These are phyloP conservation scores for Cheilosia scutellata DNA, from an alignment of 2,888 invertebrate genomes.

Conservation along the genomic window DNA sequence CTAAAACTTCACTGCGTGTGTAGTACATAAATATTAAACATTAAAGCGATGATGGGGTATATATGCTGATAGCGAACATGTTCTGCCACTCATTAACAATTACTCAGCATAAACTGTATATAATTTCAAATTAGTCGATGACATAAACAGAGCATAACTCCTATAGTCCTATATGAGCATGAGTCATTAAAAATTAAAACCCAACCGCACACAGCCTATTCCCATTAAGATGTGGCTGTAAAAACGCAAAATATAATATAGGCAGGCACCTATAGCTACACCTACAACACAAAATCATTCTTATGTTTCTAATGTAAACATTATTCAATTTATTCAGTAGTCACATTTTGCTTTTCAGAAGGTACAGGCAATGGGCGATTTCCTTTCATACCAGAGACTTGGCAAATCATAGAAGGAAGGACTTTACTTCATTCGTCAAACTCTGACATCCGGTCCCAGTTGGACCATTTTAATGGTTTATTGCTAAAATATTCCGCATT, in stretches of 20 bases:
- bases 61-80: neutral
- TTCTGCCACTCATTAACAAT: constrained; percentile 16
- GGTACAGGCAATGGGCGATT: neutral
- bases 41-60: neutral
- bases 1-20: no score
- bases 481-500: constrained; percentile 44
- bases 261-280: neutral
- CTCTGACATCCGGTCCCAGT: constrained; percentile 37
- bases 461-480: constrained; percentile 40
- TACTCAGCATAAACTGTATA: constrained; percentile 11
- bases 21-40: no score
- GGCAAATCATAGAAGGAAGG: constrained; percentile 25
- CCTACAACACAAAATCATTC: neutral
- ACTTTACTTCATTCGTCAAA: constrained; percentile 52
- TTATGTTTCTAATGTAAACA: constrained; percentile 8
- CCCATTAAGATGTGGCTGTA: constrained; percentile 3
- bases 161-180: neutral
- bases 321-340: neutral
- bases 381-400: constrained; percentile 5
- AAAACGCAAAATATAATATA: neutral
- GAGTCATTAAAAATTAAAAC: constrained; percentile 26
- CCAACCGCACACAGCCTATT: neutral
- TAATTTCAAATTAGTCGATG: constrained; percentile 9
- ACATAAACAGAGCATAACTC: neutral
- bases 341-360: neutral